Evolutionary conservation across 2,888 invertebrate species (phyloP).

Genomic region (Stenichneumon culpator): DNA sequence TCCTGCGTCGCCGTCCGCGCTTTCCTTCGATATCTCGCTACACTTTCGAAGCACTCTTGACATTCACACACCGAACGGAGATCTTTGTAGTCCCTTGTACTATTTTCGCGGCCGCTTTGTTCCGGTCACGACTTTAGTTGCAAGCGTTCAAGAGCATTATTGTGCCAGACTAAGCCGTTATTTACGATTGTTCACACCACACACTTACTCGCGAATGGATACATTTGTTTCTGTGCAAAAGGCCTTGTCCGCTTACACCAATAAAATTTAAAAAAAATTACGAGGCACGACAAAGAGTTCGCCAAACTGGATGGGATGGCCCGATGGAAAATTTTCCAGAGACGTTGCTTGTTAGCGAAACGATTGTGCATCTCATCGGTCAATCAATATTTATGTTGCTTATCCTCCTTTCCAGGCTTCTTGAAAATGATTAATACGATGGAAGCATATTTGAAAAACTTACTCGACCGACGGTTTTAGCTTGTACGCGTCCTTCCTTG

Average conservation of each 20-base stretch:
- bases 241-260: no score
- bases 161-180: no score
- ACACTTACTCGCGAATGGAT: no score
- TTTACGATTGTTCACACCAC: no score
- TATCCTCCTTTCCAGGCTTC: background rate
- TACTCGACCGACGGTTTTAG: background rate
- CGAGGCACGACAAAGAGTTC: constrained; percentile 24
- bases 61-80: no score
- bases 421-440: background rate
- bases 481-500: background rate
- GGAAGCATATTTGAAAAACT: background rate
- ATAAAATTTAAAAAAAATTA: no score
- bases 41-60: constrained; percentile 17
- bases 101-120: no score
- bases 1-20: background rate
- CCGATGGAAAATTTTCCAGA: background rate
- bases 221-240: no score
- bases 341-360: background rate
- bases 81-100: no score
- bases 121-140: no score
- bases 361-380: background rate
- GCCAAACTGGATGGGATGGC: background rate
- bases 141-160: no score
- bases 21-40: background rate
- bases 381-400: background rate